These are phyloP conservation scores for Ibycter americanus DNA, from an alignment of 2,797 vertebrate genomes.

Conservation along the genomic window DNA sequence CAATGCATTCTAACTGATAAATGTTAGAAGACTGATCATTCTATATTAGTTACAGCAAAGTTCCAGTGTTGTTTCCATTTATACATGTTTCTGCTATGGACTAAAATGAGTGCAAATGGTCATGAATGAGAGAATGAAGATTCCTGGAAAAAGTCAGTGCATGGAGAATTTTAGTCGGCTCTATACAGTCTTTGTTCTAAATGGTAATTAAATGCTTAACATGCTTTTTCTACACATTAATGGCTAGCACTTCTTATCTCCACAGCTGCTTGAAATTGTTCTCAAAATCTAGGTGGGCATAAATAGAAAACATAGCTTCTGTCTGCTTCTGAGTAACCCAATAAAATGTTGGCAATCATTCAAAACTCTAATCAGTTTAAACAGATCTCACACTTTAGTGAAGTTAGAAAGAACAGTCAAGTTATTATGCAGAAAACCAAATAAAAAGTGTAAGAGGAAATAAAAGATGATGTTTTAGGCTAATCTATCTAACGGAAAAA, in stretches of 20 bases:
- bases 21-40: neutral
- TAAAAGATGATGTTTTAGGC: neutral
- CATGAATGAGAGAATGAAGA: slow-evolving; percentile 3
- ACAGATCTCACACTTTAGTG: neutral
- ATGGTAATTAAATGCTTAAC: slow-evolving; percentile 36
- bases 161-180: neutral
- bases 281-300: slow-evolving; percentile 45
- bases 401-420: neutral
- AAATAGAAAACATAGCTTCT: slow-evolving; percentile 21
- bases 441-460: slow-evolving; percentile 33
- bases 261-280: neutral
- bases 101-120: neutral
- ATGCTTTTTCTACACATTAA: slow-evolving; percentile 2
- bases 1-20: neutral
- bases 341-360: neutral
- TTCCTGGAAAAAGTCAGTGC: neutral
- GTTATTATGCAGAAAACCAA: neutral
- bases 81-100: neutral
- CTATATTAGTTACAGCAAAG: neutral
- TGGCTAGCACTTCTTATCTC: neutral
- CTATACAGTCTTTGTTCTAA: slow-evolving; percentile 3
- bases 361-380: slow-evolving; percentile 45
- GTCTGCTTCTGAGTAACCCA: neutral
- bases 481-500: neutral
- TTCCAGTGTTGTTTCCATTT: neutral